Conservation (phyloP, 1,140 invertebrate species). For the Neuroterus valhalla region DNA sequence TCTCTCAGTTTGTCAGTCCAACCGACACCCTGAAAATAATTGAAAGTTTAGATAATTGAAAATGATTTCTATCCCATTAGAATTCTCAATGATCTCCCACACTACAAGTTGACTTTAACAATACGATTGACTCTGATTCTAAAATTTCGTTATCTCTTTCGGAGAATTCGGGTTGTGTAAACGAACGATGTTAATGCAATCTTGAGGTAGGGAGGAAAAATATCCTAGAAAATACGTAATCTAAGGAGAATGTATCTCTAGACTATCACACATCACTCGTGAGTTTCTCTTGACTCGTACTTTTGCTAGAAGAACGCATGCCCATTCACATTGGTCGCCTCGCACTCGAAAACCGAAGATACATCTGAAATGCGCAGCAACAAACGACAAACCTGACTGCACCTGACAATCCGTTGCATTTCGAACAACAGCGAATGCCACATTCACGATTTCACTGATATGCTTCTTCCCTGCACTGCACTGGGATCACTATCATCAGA, state of each 20-base stretch:
- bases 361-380: conserved; percentile 42
- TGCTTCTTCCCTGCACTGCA: conserved; percentile 41
- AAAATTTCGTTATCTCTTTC: conserved; percentile 41
- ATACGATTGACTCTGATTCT: conserved; percentile 44
- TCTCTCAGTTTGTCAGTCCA: too few relatives aligned
- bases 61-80: conserved; percentile 44
- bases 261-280: conserved; percentile 54
- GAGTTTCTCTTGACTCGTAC: conserved; percentile 41
- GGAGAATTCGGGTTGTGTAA: conserved; percentile 49
- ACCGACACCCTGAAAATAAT: neutral
- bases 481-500: conserved; percentile 10
- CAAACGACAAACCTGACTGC: conserved; percentile 42
- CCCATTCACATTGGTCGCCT: conserved; percentile 18
- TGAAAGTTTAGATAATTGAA: conserved; percentile 45
- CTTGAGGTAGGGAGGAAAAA: conserved; percentile 63
- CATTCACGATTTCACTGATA: conserved; percentile 53
- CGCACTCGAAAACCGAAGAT: conserved; percentile 39
- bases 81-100: conserved; percentile 47
- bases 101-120: conserved; percentile 42
- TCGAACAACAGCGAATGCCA: conserved; percentile 45
- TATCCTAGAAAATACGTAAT: conserved; percentile 61
- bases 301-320: conserved; percentile 34
- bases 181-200: conserved; percentile 57
- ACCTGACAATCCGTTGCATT: conserved; percentile 49
- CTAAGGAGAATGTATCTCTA: conserved; percentile 56